A percentile compares a stretch with the other conserved stretches of the same genome.
Conservation (phyloP, 2,797 vertebrate species). For the Hyperoplus lanceolatus region DNA sequence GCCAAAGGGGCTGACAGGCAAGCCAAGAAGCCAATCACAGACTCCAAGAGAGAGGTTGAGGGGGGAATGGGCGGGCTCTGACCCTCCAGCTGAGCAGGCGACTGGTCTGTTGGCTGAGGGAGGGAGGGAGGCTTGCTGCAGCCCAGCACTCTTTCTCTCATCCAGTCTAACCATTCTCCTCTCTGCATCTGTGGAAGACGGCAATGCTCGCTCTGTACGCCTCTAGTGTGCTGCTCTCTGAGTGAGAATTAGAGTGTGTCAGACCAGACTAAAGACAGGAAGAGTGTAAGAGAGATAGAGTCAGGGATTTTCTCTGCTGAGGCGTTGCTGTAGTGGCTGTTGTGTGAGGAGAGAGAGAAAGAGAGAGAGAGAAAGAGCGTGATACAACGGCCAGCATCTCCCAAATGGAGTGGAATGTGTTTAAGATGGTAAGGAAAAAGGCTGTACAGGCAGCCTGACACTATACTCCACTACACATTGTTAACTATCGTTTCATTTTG, state of each 20-base stretch:
- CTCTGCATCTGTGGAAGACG: conserved; percentile 97
- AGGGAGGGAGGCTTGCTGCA: conserved; percentile 90
- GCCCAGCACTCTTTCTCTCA: conserved; percentile 90
- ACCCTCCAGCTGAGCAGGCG: conserved; percentile 80
- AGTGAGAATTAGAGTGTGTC: conserved; percentile 48
- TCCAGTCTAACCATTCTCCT: conserved; percentile 93
- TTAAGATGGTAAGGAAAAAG: conserved; percentile 98
- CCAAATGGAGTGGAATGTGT: conserved; percentile 99
- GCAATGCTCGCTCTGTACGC: conserved; percentile 94
- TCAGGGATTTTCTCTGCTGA: conserved; percentile 68
- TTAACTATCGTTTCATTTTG: conserved; percentile 41
- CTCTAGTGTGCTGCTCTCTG: conserved; percentile 91
- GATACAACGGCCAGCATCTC: conserved; percentile 87
- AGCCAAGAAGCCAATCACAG: conserved; percentile 71
- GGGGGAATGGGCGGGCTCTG: conserved; percentile 72
- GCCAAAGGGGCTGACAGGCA: conserved; percentile 67
- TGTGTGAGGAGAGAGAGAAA: conserved; percentile 68
- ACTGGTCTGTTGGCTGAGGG: conserved; percentile 74
- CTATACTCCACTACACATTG: conserved; percentile 44
- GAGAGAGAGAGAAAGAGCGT: conserved; percentile 46
- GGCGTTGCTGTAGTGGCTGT: conserved; percentile 66
- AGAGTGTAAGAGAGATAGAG: conserved; percentile 61
- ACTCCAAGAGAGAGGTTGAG: conserved; percentile 25
- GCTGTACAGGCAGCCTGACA: conserved; percentile 66
- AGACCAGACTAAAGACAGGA: conserved; percentile 69